Conservation (phyloP, 2,113 vertebrate genomes). For the Cryptoleucopteryx plumbea region DNA sequence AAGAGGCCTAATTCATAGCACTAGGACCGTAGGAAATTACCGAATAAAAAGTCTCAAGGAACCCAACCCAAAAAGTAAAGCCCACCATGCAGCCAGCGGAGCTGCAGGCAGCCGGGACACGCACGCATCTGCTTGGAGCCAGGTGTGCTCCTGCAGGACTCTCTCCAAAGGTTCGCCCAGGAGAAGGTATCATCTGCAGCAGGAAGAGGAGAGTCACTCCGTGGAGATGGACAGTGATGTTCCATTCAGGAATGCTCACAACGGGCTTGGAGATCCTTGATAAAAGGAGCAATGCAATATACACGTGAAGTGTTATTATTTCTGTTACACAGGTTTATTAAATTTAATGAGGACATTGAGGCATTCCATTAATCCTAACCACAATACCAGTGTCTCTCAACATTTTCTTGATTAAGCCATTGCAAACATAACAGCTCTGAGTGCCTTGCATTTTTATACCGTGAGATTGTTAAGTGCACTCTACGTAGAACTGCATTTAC, state of each 20-base stretch:
- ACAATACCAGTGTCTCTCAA: not conserved
- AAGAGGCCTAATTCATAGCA: not conserved
- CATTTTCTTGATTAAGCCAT: not conserved
- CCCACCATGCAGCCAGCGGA: fast-evolving
- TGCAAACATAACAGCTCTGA: not conserved
- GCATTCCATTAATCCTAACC: not conserved
- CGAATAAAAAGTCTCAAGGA: not conserved
- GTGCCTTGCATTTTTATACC: not conserved
- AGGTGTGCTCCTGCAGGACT: not conserved
- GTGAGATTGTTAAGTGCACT: not conserved
- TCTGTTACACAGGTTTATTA: not conserved
- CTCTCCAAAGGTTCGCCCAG: not conserved
- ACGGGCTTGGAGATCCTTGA: not conserved
- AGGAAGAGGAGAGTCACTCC: not conserved
- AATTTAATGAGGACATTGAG: not conserved
- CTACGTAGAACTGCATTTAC: not conserved
- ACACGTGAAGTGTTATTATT: not conserved
- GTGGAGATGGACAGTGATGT: fast-evolving
- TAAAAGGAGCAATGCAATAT: not conserved
- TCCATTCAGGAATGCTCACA: not conserved
- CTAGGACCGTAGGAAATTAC: not conserved
- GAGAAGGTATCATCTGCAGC: not conserved
- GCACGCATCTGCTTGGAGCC: not conserved
- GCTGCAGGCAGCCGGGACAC: not conserved
- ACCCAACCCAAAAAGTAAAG: not conserved